phyloP scores from a whole-genome alignment of 2,113 vertebrate genomes.

The Puffinus mauretanicus region DNA sequence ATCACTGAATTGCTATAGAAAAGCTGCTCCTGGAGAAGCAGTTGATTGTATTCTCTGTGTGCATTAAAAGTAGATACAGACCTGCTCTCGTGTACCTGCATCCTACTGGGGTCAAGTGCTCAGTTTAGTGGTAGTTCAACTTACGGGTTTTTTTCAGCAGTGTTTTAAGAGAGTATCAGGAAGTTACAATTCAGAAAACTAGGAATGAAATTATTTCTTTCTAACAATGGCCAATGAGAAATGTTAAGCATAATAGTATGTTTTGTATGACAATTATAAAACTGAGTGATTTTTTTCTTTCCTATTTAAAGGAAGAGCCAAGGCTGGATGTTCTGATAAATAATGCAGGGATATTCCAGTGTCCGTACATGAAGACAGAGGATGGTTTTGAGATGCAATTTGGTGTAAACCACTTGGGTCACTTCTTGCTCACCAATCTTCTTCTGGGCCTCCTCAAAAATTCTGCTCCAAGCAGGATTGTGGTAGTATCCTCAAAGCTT shows the following conservation, averaged over 20 bases:
- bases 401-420: conserved; percentile 93
- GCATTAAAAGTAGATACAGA: background rate
- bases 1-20: background rate
- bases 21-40: background rate
- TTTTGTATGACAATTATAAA: background rate
- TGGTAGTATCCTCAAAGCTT: conserved; percentile 93
- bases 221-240: background rate
- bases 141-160: accelerated
- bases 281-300: background rate
- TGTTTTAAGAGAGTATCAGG: background rate
- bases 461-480: conserved; percentile 88
- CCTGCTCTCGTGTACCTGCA: accelerated
- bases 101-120: background rate
- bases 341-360: conserved; percentile 93
- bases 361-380: conserved; percentile 89
- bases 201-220: background rate
- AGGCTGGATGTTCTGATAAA: conserved; percentile 91
- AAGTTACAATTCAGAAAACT: background rate
- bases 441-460: conserved; percentile 88
- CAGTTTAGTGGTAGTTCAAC: background rate
- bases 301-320: conserved; percentile 82
- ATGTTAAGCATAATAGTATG: background rate
- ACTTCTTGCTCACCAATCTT: conserved; percentile 93
- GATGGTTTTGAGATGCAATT: conserved; percentile 97
- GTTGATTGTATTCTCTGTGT: background rate